Evolutionary conservation across 2,888 invertebrate species (phyloP), one percentile per base, ranked within the genome.

Genomic region (Mallateleia sp.): DNA sequence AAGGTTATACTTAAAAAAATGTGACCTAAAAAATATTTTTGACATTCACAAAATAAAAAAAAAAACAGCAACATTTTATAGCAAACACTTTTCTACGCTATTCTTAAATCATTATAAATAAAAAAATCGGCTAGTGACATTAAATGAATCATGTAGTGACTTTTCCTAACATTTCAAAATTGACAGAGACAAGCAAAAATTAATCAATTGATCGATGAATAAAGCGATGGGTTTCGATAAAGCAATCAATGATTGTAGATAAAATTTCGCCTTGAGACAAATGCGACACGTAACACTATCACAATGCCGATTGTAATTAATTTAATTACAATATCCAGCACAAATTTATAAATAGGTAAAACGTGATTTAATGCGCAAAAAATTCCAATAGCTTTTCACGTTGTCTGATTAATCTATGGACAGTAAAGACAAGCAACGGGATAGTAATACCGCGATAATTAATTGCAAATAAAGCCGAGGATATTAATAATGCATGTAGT

Each of bases 291-390:
- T 88, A 88, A 85, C 88, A 60, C 82, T 75, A 83, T 88, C 64
- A 80, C 83, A 85, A 85, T 88, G 82, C 64, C 75, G 84, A 75
- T 85, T 80, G 83, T 78, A 88, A 88, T 88, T 88, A 88, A 85
- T 80, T 88, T 80, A 83, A 85, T 88, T 83, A 85, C 85, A 82
- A 69, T 88, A 85, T 79, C 79, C 88, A 85, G 88, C 54, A 82
- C 82, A 85, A 88, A 85, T 85, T 88, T 88, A 88, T 85, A 88
- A 88, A 85, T 88, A 88, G 88, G 88, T 85, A 88, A 88, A 88
- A 79, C 83, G 83, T 85, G 88, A 88, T 88, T 88, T 79, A 83
- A 88, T 85, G 85, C 28, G 71, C 58, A 85, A 88, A 85, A 85
- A 85, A 85, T 85, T 14, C 80, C 83, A 83, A 88, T 83, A 77